These are phyloP conservation scores for Batillaria attramentaria DNA, from an alignment of 1,140 invertebrate genomes.

Conservation along the genomic window DNA sequence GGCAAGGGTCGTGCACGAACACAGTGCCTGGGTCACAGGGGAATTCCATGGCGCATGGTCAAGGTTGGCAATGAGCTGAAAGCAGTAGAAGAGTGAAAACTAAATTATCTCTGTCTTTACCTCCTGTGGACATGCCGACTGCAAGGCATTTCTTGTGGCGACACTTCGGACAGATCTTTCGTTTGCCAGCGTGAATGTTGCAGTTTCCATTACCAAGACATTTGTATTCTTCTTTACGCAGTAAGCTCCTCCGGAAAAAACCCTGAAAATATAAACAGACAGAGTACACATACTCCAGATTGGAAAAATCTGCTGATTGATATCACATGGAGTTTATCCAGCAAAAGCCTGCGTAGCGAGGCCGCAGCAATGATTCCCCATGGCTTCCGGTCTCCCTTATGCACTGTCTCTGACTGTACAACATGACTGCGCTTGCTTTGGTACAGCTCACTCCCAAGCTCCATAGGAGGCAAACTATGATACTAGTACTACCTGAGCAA, in stretches of 20 bases:
- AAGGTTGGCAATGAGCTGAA: too few relatives aligned
- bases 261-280: slow-evolving; percentile 59
- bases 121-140: slow-evolving; percentile 69
- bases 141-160: slow-evolving; percentile 63
- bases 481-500: neutral
- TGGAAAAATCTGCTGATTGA: neutral
- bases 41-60: too few relatives aligned
- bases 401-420: too few relatives aligned
- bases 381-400: neutral
- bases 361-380: too few relatives aligned
- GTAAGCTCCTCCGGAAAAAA: slow-evolving; percentile 65
- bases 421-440: too few relatives aligned
- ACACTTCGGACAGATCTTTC: slow-evolving; percentile 64
- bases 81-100: too few relatives aligned
- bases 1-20: too few relatives aligned
- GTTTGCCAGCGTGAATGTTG: slow-evolving; percentile 57
- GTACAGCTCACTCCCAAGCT: too few relatives aligned
- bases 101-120: too few relatives aligned
- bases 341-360: neutral
- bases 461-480: neutral
- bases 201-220: slow-evolving; percentile 59
- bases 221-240: slow-evolving; percentile 57
- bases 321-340: neutral
- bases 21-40: too few relatives aligned
- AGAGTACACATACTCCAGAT: too few relatives aligned